Base-by-base conservation (phyloP, 2,797 vertebrate species). In the Ctenochaetus hawaiiensis region DNA sequence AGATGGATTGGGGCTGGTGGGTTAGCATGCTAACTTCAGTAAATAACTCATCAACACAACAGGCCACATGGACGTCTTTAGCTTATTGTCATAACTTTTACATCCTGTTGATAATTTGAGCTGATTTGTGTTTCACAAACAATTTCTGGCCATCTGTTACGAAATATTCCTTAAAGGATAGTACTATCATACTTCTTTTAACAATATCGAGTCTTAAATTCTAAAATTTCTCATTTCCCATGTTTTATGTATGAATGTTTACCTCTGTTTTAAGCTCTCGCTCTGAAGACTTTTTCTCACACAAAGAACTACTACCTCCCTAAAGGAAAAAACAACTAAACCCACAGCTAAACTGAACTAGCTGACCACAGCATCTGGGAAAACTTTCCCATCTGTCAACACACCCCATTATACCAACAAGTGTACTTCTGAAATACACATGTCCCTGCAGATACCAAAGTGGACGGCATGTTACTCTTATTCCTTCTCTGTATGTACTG, bases 331-430 rank as follows among this genome's bases (percentile, higher is more conserved):
- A 23, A 7, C 16, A 23, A 51, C 26, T 26, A 34, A 34, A 62
- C 34, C 64, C 51, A 17, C 10, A 37, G 37, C 41, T 67, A 48
- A 48, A 81, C 30, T 12, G 51, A 75, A 76, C 39, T 18, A 34
- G 20, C 10, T 18, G 37, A 59, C 47, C 56, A 59, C 34, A 75
- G 37, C 43, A 57, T 67, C 65, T 82, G 49, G 8, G 23, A 73
- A 41, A 64, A 45, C 43, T 41, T 20, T 13, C 20, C 52, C 51
- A 58, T 58, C 60, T 59, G 45, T 59, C 58, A 43, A 18, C 49
- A 62, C 41, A 48, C 16, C 6, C 14, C 13, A 18, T 48, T 44
- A 47, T 12, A 37, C 41, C 30, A 68, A 18, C 10, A 60, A 57
- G 5, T 56, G n/a, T 48, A 9, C 47, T 68, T 26, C 10, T 22